Conservation (phyloP, 2,797 vertebrate genomes). For the Petrocephalus sullivani region DNA sequence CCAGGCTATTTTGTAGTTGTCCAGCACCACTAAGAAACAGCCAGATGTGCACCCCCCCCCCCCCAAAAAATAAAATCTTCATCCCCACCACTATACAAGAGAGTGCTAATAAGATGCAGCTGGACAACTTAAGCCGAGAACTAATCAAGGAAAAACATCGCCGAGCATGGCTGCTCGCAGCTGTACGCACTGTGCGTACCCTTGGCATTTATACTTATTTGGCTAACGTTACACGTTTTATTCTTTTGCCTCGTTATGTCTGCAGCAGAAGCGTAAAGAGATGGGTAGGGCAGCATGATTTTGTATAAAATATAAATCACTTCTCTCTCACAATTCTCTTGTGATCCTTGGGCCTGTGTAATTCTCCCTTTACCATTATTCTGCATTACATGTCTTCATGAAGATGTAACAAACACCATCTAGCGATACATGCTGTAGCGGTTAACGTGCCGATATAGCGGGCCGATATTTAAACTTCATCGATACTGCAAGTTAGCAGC, state of each 20-base stretch:
- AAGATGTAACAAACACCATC: neutral
- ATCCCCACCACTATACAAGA: constrained; percentile 27
- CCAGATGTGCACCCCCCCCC: constrained; percentile 50
- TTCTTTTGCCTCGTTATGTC: neutral
- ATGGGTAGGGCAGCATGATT: neutral
- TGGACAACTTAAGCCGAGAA: constrained; percentile 38
- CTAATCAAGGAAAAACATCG: constrained; percentile 41
- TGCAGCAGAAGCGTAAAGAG: neutral
- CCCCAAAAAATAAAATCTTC: constrained; percentile 3
- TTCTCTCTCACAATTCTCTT: neutral
- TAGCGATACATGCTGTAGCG: neutral
- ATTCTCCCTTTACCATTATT: neutral
- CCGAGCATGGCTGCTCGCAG: neutral
- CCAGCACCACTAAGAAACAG: constrained; percentile 29
- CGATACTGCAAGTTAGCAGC: too few species aligned
- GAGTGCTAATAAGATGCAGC: constrained; percentile 48
- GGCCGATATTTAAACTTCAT: too few species aligned
- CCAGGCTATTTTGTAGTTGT: constrained; percentile 29
- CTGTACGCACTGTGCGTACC: neutral
- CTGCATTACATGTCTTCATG: neutral
- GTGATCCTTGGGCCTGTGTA: neutral
- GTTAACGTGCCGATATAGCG: neutral
- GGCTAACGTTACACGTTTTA: neutral
- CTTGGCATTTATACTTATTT: neutral
- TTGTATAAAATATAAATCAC: neutral